phyloP scores from a whole-genome alignment of 2,888 invertebrate species.

The Oegoconia quadripuncta region DNA sequence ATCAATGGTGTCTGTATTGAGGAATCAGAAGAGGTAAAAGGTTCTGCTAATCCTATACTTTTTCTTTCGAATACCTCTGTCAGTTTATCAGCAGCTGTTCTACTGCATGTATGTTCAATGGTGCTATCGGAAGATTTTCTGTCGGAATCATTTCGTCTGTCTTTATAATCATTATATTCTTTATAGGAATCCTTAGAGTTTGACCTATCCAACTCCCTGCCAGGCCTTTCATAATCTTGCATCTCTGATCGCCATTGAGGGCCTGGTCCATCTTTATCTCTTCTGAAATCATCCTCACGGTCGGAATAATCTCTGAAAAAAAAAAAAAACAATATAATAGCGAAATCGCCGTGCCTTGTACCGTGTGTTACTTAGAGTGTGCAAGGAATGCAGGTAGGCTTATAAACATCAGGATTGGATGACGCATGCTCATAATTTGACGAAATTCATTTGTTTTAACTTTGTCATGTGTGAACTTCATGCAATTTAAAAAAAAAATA shows the following conservation, averaged over 20 bases:
- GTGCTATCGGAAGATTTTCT: conserved; percentile 58
- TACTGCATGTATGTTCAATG: conserved; percentile 47
- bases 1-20: conserved; percentile 55
- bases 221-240: conserved; percentile 69
- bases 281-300: conserved; percentile 67
- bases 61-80: conserved; percentile 73
- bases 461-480: too few relatives aligned
- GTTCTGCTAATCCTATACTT: conserved; percentile 60
- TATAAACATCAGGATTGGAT: too few relatives aligned
- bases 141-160: conserved; percentile 69
- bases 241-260: conserved; percentile 73
- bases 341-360: too few relatives aligned
- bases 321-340: conserved; percentile 12
- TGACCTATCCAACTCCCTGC: conserved; percentile 65
- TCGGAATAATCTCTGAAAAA: conserved; percentile 68
- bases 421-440: too few relatives aligned
- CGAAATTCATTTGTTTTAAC: too few relatives aligned
- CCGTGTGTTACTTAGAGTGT: too few relatives aligned
- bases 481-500: too few relatives aligned
- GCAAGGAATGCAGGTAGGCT: too few relatives aligned
- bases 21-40: conserved; percentile 48
- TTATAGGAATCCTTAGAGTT: conserved; percentile 75
- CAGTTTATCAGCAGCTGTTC: conserved; percentile 70
- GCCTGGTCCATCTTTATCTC: conserved; percentile 65
- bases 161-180: conserved; percentile 70